These are phyloP conservation scores for Tadarida brasiliensis DNA, from an alignment of 2,797 vertebrate species.

Conservation along the genomic window DNA sequence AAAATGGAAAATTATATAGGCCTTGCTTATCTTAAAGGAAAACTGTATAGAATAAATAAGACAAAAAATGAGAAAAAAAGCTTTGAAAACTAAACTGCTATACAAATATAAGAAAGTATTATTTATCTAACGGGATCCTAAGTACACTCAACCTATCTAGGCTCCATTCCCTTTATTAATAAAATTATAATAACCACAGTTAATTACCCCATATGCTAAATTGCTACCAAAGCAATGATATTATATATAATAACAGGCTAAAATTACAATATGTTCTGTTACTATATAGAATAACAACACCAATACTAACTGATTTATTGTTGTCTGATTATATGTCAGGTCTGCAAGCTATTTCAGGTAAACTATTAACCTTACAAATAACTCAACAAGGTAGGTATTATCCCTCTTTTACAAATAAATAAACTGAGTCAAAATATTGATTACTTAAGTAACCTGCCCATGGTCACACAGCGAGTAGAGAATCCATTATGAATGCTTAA, in stretches of 20 bases:
- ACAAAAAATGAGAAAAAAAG: slow-evolving; percentile 35
- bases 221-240: slow-evolving; percentile 28
- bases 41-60: background rate
- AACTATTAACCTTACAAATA: slow-evolving; percentile 11
- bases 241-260: background rate
- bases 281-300: slow-evolving; percentile 11
- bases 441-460: background rate
- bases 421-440: slow-evolving; percentile 8
- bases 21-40: background rate
- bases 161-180: slow-evolving; percentile 28
- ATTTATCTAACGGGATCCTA: slow-evolving; percentile 15
- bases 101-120: slow-evolving; percentile 8
- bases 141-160: background rate
- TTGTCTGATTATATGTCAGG: slow-evolving; percentile 16
- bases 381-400: slow-evolving; percentile 4
- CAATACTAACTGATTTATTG: background rate
- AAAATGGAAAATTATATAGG: slow-evolving; percentile 37
- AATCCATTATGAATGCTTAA: slow-evolving; percentile 27
- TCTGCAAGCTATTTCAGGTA: background rate
- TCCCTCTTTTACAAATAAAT: slow-evolving; percentile 31
- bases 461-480: background rate
- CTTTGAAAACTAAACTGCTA: slow-evolving; percentile 52
- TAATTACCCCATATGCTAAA: slow-evolving; percentile 48
- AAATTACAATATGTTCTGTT: slow-evolving; percentile 18
- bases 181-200: slow-evolving; percentile 48